Base-by-base conservation (phyloP, 92 coral and sea anemone species). In the Zoanthus solanderi region DNA sequence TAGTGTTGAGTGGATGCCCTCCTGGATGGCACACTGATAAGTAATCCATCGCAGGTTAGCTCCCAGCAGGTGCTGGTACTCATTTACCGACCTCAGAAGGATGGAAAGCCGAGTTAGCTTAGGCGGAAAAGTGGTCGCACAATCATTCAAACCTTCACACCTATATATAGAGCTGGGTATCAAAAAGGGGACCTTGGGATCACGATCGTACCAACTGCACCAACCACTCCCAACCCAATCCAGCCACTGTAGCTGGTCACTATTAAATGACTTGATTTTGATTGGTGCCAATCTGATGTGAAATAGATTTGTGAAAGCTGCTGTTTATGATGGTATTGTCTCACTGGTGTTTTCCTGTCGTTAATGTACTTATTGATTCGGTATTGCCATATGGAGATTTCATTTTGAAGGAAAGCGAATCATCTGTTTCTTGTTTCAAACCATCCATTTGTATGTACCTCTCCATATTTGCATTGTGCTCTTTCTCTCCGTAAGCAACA, bases 391-490 rank as follows among this genome's bases (percentile, higher is more conserved):
- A 60, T 69, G 29, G 71, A 71, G 29, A 86, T 81, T 5, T 82
- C 71, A 72, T 79, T 88, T 65, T 87, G 84, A 86, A 87, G 7
- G 72, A 61, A 12, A 87, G 90, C n/a, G 88, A 90, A 0, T 77
- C 67, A 79, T 90, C 88, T 31, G 79, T 75, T 61, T 90, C 93
- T 54, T 32, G 18, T 87, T 23, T 72, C 42, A 86, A 79, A 46
- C 79, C 84, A 13, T 86, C 84, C 0, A 45, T 82, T 28, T 66
- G 30, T 78, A 85, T 72, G 72, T 85, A 30, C 17, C 50, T 54
- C 75, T 90, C 93, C 93, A 90, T 90, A 23, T 47, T 76, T 0
- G 88, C 71, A 37, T 86, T 78, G 75, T 90, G 90, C 6, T 71
- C 87, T 23, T 23, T 23, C 23, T 23, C 23, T 23, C 23, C 0